Conservation (phyloP, 1,140 invertebrate genomes). For the Physella acuta region DNA sequence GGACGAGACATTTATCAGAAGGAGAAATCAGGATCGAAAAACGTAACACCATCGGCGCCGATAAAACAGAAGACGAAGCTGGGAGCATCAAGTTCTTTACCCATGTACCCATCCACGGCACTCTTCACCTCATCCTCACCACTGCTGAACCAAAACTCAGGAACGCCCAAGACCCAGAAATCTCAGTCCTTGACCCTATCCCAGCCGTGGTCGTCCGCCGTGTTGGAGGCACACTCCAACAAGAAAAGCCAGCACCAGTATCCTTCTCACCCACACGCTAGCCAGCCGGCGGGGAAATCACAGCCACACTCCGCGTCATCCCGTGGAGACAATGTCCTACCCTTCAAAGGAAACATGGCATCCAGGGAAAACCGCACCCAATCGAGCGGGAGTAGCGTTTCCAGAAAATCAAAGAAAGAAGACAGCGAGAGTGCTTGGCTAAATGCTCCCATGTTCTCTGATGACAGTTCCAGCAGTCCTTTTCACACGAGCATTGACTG, state of each 20-base stretch:
- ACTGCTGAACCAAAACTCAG: neutral
- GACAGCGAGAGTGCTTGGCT: constrained; percentile 15
- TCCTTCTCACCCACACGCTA: neutral
- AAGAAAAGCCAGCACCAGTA: constrained; percentile 7
- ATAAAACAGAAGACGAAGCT: constrained; percentile 4
- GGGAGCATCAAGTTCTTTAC: neutral
- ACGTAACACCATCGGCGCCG: neutral
- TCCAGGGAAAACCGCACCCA: neutral
- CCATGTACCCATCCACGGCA: constrained; percentile 2
- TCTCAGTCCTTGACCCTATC: neutral
- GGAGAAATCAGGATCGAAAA: constrained; percentile 7
- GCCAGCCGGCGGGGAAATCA: neutral
- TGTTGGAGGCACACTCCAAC: neutral
- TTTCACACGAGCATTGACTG: constrained; percentile 24
- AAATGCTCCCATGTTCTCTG: constrained; percentile 23
- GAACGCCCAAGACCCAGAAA: neutral
- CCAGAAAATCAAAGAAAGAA: constrained; percentile 23
- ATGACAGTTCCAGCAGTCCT: constrained; percentile 25
- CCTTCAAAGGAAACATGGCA: neutral
- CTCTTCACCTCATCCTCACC: constrained; percentile 4
- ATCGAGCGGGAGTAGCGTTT: neutral
- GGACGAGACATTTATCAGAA: neutral
- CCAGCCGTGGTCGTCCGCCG: neutral
- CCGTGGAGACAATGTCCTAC: neutral
- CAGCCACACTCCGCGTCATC: neutral